phyloP scores from a whole-genome alignment of 2,797 vertebrate species.

The Ctenosaura bakeri region DNA sequence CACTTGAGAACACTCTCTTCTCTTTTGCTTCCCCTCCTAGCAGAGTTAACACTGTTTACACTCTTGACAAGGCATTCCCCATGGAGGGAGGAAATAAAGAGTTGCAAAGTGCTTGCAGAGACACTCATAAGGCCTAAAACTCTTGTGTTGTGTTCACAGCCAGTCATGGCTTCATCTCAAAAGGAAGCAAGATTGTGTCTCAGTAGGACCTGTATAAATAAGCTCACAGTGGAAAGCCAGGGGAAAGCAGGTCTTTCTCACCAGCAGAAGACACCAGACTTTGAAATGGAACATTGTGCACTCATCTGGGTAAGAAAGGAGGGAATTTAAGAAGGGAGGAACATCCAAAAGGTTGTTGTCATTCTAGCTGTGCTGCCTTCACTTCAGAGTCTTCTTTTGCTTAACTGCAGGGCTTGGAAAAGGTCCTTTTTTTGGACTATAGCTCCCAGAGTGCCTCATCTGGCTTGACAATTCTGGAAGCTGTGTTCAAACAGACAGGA shows the following conservation, averaged over 20 bases:
- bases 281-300: neutral
- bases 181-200: slow-evolving; percentile 71
- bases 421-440: too few relatives aligned
- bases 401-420: too few relatives aligned
- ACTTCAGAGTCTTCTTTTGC: neutral
- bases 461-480: too few relatives aligned
- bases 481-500: too few relatives aligned
- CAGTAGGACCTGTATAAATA: slow-evolving; percentile 72
- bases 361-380: slow-evolving; percentile 9
- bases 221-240: slow-evolving; percentile 52
- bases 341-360: neutral
- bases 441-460: too few relatives aligned
- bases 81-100: slow-evolving; percentile 69
- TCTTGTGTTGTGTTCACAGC: slow-evolving; percentile 75
- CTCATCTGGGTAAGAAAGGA: neutral
- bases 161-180: slow-evolving; percentile 63
- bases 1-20: slow-evolving; percentile 49
- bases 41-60: slow-evolving; percentile 64
- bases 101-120: slow-evolving; percentile 71
- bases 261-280: slow-evolving; percentile 17
- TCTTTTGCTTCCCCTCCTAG: slow-evolving; percentile 68
- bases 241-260: slow-evolving; percentile 60
- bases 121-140: slow-evolving; percentile 73
- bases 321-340: neutral
- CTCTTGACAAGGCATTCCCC: slow-evolving; percentile 72